Evolutionary conservation across 2,797 vertebrate genomes (phyloP).

Genomic region (Austrolebias charrua): DNA sequence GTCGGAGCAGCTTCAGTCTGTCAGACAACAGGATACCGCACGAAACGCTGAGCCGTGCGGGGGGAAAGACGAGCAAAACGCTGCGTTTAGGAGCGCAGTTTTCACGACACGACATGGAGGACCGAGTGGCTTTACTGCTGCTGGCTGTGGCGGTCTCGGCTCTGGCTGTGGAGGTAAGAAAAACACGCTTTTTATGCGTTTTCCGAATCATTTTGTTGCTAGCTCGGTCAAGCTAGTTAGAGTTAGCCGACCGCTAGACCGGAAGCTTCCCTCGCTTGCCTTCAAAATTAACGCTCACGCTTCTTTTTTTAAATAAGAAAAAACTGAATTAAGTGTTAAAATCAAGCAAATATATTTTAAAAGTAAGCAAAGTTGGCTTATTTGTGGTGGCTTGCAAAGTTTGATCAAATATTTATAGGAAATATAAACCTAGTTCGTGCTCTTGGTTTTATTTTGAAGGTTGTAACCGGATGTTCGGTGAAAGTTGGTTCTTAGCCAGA

Average conservation of each 20-base stretch:
- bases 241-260: constrained; percentile 9
- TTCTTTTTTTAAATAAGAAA: no score
- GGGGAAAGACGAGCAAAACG: constrained; percentile 15
- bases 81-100: constrained; percentile 34
- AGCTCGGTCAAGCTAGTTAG: constrained; percentile 8
- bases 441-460: constrained; percentile 23
- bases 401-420: no score
- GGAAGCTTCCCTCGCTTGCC: constrained; percentile 24
- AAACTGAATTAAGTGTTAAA: no score
- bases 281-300: constrained; percentile 4
- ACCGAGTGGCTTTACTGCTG: constrained; percentile 69
- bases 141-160: constrained; percentile 64
- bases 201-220: constrained; percentile 57
- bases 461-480: constrained; percentile 24
- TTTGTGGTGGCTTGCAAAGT: neutral
- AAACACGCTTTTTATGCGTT: neutral
- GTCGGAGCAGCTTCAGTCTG: constrained; percentile 73
- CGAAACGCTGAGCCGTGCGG: constrained; percentile 12
- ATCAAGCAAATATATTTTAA: no score
- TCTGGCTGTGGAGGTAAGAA: constrained; percentile 76
- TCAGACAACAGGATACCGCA: constrained; percentile 67
- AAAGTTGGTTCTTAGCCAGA: neutral
- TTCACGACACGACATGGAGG: constrained; percentile 66
- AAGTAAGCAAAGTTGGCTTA: neutral
- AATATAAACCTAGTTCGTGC: neutral